Percentiles rank a stretch among this genome's conserved stretches.
These are phyloP conservation scores for Malthinus seriepunctatus DNA, from an alignment of 2,888 invertebrate genomes.

Conservation along the genomic window DNA sequence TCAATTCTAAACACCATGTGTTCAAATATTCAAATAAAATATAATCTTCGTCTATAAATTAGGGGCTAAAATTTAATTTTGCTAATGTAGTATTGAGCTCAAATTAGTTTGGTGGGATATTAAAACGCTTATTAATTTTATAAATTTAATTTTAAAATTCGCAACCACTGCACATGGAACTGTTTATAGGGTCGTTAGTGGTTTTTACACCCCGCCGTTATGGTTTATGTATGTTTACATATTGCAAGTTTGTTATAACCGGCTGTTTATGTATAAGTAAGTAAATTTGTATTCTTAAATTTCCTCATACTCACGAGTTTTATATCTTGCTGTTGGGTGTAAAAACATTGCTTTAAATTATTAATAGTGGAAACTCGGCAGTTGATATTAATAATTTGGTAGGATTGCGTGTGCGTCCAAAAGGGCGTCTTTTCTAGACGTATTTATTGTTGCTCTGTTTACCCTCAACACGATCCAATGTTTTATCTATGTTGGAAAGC, in stretches of 20 bases:
- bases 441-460: constrained; percentile 7
- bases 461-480: not conserved
- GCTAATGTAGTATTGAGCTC: constrained; percentile 30
- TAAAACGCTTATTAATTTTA: constrained; percentile 50
- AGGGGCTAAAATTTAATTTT: constrained; percentile 34
- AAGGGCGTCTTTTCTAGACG: constrained; percentile 12
- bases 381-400: constrained; percentile 21
- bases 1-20: constrained; percentile 30
- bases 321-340: constrained; percentile 4
- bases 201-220: constrained; percentile 13
- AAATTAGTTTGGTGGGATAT: constrained; percentile 36
- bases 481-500: constrained; percentile 3
- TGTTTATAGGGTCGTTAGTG: constrained; percentile 27
- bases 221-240: constrained; percentile 1
- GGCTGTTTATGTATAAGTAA: not conserved
- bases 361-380: constrained; percentile 15
- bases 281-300: not conserved
- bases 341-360: constrained; percentile 9
- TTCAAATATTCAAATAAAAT: constrained; percentile 35
- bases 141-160: constrained; percentile 41
- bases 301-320: constrained; percentile 1
- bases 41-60: constrained; percentile 34
- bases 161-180: constrained; percentile 16
- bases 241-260: not conserved
- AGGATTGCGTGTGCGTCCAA: constrained; percentile 12